Conservation (phyloP, 2,797 vertebrate genomes). For the Rousettus madagascariensis region DNA sequence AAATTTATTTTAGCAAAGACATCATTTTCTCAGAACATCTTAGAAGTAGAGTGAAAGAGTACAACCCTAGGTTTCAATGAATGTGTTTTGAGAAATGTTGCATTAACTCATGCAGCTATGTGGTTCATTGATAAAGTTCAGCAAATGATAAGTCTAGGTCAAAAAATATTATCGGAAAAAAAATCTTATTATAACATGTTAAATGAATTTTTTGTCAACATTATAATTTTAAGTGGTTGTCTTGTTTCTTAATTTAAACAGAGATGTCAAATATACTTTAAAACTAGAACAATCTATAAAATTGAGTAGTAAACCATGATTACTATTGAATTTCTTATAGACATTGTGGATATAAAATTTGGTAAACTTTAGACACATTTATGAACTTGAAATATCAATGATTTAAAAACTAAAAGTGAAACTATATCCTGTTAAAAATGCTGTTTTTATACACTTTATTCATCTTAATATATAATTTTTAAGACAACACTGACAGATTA, state of each 20-base stretch:
- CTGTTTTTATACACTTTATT: not conserved
- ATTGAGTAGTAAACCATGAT: not conserved
- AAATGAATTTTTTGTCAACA: not conserved
- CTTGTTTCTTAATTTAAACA: not conserved
- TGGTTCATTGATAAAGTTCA: not conserved
- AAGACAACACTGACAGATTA: not conserved
- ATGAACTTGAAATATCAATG: conserved; percentile 11
- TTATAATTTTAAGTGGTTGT: not conserved
- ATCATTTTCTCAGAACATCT: not conserved
- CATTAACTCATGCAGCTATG: not conserved
- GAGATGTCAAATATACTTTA: not conserved
- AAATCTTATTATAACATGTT: not conserved
- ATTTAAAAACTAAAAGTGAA: not conserved
- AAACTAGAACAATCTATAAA: not conserved
- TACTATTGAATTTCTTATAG: conserved; percentile 2
- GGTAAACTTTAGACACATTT: conserved; percentile 10
- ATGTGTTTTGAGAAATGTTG: not conserved
- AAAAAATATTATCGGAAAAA: not conserved
- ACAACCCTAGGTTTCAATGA: not conserved
- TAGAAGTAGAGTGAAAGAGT: not conserved
- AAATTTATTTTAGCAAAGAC: not conserved
- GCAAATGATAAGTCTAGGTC: not conserved
- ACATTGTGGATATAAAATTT: not conserved
- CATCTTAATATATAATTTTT: conserved; percentile 12
- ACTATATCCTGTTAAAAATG: not conserved